These are phyloP conservation scores for Trissolcus brochymenae DNA, from an alignment of 2,888 invertebrate genomes.

Conservation along the genomic window DNA sequence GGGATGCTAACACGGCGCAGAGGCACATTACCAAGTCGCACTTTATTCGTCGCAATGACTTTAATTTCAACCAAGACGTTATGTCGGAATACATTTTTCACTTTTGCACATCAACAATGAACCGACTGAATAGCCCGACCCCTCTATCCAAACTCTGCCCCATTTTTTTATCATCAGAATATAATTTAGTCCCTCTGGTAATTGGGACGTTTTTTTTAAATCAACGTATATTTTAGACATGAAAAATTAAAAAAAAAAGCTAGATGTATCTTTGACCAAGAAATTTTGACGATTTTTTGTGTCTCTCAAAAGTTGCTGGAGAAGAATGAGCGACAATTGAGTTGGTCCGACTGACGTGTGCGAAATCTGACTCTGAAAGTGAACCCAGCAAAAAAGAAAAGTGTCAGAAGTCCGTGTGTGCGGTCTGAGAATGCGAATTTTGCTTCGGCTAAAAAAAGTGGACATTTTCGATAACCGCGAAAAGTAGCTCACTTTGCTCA, in stretches of 20 bases:
- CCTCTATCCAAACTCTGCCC: too few species aligned
- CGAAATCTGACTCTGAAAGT: constrained; percentile 59
- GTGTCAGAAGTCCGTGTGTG: constrained; percentile 39
- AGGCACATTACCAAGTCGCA: constrained; percentile 51
- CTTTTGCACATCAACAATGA: constrained; percentile 39
- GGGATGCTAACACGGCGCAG: constrained; percentile 54
- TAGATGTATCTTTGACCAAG: neutral
- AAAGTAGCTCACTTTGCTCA: constrained; percentile 63
- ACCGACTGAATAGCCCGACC: neutral
- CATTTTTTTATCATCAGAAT: too few species aligned
- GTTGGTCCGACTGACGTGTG: constrained; percentile 53
- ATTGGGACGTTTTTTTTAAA: constrained; percentile 15
- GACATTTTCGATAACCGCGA: constrained; percentile 60
- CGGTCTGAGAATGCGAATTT: constrained; percentile 35
- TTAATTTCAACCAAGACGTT: constrained; percentile 43
- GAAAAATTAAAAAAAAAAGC: neutral
- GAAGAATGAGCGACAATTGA: constrained; percentile 53
- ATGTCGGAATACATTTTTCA: constrained; percentile 44
- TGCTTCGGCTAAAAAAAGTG: constrained; percentile 61
- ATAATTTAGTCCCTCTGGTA: too few species aligned
- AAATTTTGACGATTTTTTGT: constrained; percentile 18
- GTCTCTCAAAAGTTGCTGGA: neutral
- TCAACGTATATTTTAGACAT: neutral
- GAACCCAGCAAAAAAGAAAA: constrained; percentile 31
- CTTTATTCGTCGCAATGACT: constrained; percentile 49